Percentiles rank a stretch among this genome's conserved stretches.
phyloP scores from a whole-genome alignment of 2,888 invertebrate genomes.

The Autographa gamma region DNA sequence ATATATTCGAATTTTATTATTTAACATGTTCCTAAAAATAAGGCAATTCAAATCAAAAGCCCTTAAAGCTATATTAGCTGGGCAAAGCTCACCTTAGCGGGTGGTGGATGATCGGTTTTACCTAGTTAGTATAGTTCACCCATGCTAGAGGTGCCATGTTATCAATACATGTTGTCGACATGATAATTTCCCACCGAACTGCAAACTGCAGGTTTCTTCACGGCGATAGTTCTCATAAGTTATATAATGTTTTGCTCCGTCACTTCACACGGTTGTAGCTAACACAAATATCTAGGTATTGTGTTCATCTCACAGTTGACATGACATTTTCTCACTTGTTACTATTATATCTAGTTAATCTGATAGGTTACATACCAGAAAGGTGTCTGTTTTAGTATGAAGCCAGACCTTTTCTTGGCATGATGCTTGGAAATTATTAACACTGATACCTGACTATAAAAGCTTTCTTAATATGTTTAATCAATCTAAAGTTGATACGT shows the following conservation, averaged over 20 bases:
- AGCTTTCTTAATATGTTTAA: no score
- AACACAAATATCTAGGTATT: conserved; percentile 25
- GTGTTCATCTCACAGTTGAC: neutral
- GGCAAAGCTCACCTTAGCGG: no score
- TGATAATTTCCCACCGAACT: conserved; percentile 19
- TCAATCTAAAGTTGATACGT: no score
- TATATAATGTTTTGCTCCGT: conserved; percentile 39
- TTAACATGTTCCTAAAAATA: no score
- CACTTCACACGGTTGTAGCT: conserved; percentile 37
- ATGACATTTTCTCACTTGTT: neutral
- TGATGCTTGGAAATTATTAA: neutral
- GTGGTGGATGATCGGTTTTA: no score
- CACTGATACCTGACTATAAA: no score
- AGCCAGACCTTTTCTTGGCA: neutral
- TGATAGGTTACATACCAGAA: neutral
- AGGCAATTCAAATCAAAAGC: no score
- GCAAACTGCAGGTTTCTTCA: neutral
- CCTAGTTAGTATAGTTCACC: neutral
- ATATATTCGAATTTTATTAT: no score
- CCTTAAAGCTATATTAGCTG: no score
- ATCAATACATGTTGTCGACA: neutral
- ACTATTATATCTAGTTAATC: neutral
- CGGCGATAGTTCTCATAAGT: conserved; percentile 33
- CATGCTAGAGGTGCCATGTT: neutral
- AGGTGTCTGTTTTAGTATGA: neutral